A percentile compares a stretch with the other conserved stretches of the same genome.
These are phyloP conservation scores for Ptychoptera contaminata DNA, from an alignment of 2,888 invertebrate species.

Conservation along the genomic window DNA sequence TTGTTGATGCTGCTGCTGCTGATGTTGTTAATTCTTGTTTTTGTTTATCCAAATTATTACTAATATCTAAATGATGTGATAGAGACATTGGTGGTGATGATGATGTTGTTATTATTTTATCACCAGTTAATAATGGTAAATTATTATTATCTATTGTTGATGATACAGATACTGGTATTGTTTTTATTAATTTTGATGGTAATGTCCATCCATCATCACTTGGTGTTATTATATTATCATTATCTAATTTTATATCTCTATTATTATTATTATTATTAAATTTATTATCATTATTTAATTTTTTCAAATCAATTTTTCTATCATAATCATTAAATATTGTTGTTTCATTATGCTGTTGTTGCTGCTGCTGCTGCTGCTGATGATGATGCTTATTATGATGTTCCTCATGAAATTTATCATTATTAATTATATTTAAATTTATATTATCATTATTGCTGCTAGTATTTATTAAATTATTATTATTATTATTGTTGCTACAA, in stretches of 20 bases:
- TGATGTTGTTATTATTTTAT: not conserved
- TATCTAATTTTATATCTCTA: constrained; percentile 21
- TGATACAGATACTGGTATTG: not conserved
- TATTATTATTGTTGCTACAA: no score
- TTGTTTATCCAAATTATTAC: not conserved
- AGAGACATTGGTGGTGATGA: not conserved
- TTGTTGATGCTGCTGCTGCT: not conserved
- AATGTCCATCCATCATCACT: constrained; percentile 48
- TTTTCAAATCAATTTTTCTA: constrained; percentile 2
- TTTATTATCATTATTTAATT: not conserved
- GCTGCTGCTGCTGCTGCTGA: constrained; percentile 4
- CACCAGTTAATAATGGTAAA: no score
- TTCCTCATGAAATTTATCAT: not conserved
- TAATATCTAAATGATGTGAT: not conserved
- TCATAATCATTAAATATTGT: not conserved
- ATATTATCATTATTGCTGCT: not conserved
- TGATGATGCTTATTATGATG: not conserved
- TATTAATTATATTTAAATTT: constrained; percentile 1
- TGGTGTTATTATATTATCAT: constrained; percentile 24
- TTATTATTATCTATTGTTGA: no score
- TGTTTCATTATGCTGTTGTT: constrained; percentile 4
- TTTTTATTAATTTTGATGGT: constrained; percentile 20
- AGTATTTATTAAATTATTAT: no score
- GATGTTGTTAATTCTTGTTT: not conserved
- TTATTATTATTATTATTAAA: constrained; percentile 3